Evolutionary conservation across 2,113 vertebrate genomes (phyloP).

Genomic region (Zonotrichia leucophrys): DNA sequence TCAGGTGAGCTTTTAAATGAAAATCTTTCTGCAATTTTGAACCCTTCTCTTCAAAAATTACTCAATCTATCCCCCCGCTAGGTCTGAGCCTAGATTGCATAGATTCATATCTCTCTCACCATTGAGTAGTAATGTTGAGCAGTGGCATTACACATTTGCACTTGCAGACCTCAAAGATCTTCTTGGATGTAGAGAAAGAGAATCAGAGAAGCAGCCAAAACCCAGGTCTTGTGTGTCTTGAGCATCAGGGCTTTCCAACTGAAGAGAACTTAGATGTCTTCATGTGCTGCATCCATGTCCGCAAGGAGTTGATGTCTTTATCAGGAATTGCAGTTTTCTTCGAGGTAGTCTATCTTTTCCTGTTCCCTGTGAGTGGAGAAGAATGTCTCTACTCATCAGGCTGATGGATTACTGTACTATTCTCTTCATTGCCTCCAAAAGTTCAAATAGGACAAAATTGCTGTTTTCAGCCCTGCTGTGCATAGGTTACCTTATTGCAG

Average conservation of each 20-base stretch:
- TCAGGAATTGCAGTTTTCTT: background rate
- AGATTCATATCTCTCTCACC: background rate
- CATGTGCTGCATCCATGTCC: background rate
- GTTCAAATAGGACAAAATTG: background rate
- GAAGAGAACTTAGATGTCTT: background rate
- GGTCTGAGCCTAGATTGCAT: background rate
- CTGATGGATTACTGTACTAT: background rate
- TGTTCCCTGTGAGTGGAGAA: background rate
- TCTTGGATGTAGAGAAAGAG: background rate
- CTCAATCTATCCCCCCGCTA: background rate
- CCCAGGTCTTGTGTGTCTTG: background rate
- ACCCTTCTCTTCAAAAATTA: background rate
- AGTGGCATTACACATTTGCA: background rate
- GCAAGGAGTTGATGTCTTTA: background rate
- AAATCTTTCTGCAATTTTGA: background rate
- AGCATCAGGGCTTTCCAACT: background rate
- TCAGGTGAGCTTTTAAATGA: background rate
- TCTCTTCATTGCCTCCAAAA: background rate
- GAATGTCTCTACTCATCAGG: background rate
- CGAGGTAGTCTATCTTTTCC: background rate
- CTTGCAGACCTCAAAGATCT: background rate
- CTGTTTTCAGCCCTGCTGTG: background rate
- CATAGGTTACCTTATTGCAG: background rate
- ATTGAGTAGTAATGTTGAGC: fast-evolving
- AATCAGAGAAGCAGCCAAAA: background rate